Evolutionary conservation across 2,797 vertebrate species (phyloP).

Genomic region (Catostomus latipinnis): DNA sequence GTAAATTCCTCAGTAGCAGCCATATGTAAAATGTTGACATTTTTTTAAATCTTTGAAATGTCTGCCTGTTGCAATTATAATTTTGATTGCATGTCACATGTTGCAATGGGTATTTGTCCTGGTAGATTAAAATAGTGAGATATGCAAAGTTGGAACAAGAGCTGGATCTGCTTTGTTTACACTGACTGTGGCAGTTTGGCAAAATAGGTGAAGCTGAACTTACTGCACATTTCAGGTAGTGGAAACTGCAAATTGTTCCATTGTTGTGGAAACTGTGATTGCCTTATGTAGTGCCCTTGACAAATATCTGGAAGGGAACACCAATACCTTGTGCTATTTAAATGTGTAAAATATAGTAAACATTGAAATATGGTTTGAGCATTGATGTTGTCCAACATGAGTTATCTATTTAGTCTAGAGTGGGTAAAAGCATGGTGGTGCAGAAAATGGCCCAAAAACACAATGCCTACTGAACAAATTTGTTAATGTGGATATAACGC

Average conservation of each 20-base stretch:
- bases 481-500: not conserved
- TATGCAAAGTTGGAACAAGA: not conserved
- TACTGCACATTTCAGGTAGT: not conserved
- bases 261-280: not conserved
- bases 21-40: not conserved
- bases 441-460: not conserved
- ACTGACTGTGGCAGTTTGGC: not conserved
- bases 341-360: not conserved
- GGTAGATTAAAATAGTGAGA: not conserved
- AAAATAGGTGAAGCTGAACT: not conserved
- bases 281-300: not conserved
- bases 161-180: not conserved
- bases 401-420: no score
- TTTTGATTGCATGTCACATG: not conserved
- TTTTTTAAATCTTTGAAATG: not conserved
- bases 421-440: not conserved
- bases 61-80: not conserved
- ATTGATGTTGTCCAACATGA: not conserved
- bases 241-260: not conserved
- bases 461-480: not conserved
- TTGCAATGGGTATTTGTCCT: not conserved
- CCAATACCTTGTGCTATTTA: not conserved
- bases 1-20: not conserved
- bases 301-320: not conserved
- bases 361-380: no score